Conservation (phyloP, 2,888 invertebrate species). For the Amblyjoppa fuscipennis region DNA sequence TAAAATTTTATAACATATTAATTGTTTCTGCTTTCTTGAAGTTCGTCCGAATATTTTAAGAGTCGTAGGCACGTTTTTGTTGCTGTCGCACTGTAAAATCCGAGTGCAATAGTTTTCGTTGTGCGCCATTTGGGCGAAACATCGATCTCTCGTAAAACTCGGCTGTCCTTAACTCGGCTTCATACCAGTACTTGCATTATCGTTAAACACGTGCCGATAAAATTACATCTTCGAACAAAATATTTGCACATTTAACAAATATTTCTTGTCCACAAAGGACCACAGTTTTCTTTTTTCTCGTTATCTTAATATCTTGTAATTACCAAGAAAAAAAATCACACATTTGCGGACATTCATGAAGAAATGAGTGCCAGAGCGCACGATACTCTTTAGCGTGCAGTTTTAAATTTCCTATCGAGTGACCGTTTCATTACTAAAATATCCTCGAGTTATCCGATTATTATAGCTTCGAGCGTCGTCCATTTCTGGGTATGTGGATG, state of each 20-base stretch:
- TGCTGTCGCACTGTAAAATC: background rate
- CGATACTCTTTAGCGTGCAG: background rate
- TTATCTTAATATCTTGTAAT: no score
- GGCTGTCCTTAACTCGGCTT: background rate
- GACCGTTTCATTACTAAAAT: background rate
- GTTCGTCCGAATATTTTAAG: no score
- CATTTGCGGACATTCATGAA: background rate
- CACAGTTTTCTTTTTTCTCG: no score
- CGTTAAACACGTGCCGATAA: conserved; percentile 1
- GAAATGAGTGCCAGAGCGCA: background rate
- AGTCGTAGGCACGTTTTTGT: no score
- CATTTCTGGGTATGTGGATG: conserved; percentile 90
- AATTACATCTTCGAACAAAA: conserved; percentile 23
- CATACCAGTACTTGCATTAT: background rate
- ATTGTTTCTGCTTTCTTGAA: no score
- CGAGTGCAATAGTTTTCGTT: background rate
- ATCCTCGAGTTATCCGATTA: background rate
- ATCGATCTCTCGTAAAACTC: background rate
- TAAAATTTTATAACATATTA: no score
- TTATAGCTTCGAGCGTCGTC: conserved; percentile 79
- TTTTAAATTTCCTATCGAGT: background rate
- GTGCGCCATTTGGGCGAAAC: background rate
- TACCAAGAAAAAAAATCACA: no score
- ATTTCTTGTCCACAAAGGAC: no score
- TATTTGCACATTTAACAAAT: no score